Base-by-base conservation (phyloP, 2,113 vertebrate species). In the Rattus rattus region DNA sequence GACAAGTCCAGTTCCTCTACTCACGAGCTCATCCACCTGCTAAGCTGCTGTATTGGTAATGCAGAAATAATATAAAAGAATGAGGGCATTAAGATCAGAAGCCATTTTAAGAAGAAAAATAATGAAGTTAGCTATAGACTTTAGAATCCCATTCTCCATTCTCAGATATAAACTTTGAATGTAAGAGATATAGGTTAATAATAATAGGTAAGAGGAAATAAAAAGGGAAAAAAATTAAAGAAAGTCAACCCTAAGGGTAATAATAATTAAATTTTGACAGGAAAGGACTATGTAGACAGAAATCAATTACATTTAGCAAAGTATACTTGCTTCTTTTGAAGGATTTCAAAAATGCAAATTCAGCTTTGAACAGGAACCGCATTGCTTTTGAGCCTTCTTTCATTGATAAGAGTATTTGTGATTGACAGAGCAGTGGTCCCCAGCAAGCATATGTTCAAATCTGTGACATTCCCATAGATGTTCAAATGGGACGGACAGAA, bases 251-350 rank as follows among this genome's bases (percentile, higher is more conserved):
- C 91, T 96, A 84, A 92, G 86, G 91, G 61, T 91, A 95, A n/a
- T 63, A 97, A 96, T 97, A 97, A 97, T 96, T 97, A 97, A 93
- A 97, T 97, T 96, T 97, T 96, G 97, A 97, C 69, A 92, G 87
- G 80, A 97, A 96, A 96, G 86, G 33, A 70, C 89, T 94, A 14
- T 89, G 77, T 97, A 93, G 94, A 94, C 76, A 94, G 94, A 97
- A 97, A 93, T 73, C 96, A 96, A 96, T 97, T 96, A 97, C 94
- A 93, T 85, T 95, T 93, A 93, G 86, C 87, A 94, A 96, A 96
- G 93, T 96, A 94, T 36, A 72, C 75, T 90, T 95, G 49, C 49
- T n/a, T 59, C 91, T 93, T 94, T 96, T 96, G 91, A 96, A 97
- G 90, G 36, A 17, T 88, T 96, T 96, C 94, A 33, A 88, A 75